phyloP scores from a whole-genome alignment of 2,113 vertebrate species.

The Nipponia nippon region DNA sequence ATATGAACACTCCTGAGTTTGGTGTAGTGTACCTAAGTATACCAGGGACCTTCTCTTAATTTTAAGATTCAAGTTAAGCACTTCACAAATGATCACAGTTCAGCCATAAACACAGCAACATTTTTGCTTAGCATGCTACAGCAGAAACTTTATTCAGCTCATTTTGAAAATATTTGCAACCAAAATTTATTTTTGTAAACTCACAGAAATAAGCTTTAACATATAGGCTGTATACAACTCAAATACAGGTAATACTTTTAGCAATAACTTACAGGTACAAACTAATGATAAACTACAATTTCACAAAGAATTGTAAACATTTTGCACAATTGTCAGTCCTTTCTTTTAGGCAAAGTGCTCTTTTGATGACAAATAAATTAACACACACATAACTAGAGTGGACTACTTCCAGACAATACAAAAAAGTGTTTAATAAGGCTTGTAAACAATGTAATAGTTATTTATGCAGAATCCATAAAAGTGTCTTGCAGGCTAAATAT shows the following conservation, averaged over 20 bases:
- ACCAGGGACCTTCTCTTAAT: background rate
- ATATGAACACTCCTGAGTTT: background rate
- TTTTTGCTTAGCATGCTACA: conserved; percentile 71
- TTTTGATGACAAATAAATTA: conserved; percentile 85
- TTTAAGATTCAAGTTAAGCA: background rate
- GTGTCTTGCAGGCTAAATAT: conserved; percentile 80
- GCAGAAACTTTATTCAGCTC: conserved; percentile 76
- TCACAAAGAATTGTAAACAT: conserved; percentile 85
- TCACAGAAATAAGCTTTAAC: conserved; percentile 79
- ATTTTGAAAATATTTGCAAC: conserved; percentile 71
- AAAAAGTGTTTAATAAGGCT: conserved; percentile 73
- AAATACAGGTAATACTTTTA: conserved; percentile 78
- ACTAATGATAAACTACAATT: conserved; percentile 79
- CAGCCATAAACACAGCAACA: conserved; percentile 46
- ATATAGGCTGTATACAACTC: conserved; percentile 77
- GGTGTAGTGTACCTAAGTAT: too few species aligned
- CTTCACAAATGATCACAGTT: background rate
- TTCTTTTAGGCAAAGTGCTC: conserved; percentile 84
- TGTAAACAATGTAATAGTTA: conserved; percentile 76
- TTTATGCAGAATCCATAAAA: conserved; percentile 75
- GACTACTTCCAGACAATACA: conserved; percentile 82
- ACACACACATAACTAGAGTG: conserved; percentile 77
- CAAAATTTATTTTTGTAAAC: conserved; percentile 73
- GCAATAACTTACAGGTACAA: conserved; percentile 84
- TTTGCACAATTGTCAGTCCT: conserved; percentile 82